phyloP scores from a whole-genome alignment of 2,797 vertebrate species.

The Gobio occitaniae region DNA sequence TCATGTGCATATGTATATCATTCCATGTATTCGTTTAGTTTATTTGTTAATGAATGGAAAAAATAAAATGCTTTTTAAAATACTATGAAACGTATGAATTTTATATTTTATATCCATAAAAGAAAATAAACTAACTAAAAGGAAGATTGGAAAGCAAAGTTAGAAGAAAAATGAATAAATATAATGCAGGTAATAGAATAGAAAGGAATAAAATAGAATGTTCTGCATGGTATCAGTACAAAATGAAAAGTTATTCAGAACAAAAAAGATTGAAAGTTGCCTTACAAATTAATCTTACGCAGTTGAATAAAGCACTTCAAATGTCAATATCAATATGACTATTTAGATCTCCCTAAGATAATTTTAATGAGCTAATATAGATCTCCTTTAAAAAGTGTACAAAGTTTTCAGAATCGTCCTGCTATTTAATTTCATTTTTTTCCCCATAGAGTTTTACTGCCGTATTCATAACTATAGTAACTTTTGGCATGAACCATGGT shows the following conservation, averaged over 20 bases:
- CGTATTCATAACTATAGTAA: neutral
- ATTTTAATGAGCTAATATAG: neutral
- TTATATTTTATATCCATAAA: neutral
- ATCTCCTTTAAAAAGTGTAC: neutral
- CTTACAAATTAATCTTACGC: neutral
- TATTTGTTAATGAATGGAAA: neutral
- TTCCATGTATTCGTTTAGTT: neutral
- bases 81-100: neutral
- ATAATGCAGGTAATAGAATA: neutral
- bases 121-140: neutral
- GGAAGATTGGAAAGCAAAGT: neutral
- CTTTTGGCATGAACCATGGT: neutral
- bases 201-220: neutral
- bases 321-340: neutral
- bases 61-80: no score
- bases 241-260: neutral
- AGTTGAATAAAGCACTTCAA: neutral
- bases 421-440: neutral
- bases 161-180: neutral
- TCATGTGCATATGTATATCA: neutral
- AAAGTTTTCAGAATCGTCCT: neutral
- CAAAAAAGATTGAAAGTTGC: neutral
- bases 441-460: neutral
- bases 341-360: neutral
- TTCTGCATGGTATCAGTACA: neutral